Evolutionary conservation across 2,113 vertebrate species (phyloP), one percentile per base, ranked within the genome.

Genomic region (Chunga burmeisteri): DNA sequence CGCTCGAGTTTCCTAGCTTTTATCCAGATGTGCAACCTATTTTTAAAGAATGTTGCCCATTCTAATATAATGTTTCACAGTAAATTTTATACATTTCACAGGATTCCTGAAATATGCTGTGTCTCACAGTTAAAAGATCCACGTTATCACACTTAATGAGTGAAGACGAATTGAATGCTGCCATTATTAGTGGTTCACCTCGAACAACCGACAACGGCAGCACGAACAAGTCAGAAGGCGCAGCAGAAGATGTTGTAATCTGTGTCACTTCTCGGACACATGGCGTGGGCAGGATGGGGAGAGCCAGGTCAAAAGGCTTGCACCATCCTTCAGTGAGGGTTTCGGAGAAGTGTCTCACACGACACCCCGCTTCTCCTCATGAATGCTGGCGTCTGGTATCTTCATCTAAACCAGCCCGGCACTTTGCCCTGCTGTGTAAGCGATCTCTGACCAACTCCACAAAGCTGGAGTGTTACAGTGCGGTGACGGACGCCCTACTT

Each of bases 391-490:
- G 7, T 7, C 16, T 3, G 11, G 7, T 5, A 4, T 1, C 22
- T 19, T 8, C 38, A 32, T 1, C 27, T 17, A 5, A 9, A 13
- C 7, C 25, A 1, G 7, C 46, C 32, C 40, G 3, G 34, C 2
- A 6, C 40, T 36, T 29, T 4, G 62, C 36, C 70, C 36, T 6
- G 3, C 49, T 5, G 15, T 2, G 3, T 14, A 1, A 14, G 22
- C 34, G 0, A 13, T 1, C 47, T 32, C 49, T 1, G 22, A 9
- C n/a, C 62, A 3, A 2, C 47, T 7, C n/a, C 55, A 5, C 53
- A 11, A 7, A 6, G 52, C 44, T 0, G 13, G 2, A 8, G 13
- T 0, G 12, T 38, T 2, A 16, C 26, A 3, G n/a, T 2, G 21
- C 27, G 4, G 27, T 11, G 34, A 3, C 19, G 4, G 16, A 65